Evolutionary conservation across 2,888 invertebrate genomes (phyloP).

Genomic region (Linnaemya tessellans): DNA sequence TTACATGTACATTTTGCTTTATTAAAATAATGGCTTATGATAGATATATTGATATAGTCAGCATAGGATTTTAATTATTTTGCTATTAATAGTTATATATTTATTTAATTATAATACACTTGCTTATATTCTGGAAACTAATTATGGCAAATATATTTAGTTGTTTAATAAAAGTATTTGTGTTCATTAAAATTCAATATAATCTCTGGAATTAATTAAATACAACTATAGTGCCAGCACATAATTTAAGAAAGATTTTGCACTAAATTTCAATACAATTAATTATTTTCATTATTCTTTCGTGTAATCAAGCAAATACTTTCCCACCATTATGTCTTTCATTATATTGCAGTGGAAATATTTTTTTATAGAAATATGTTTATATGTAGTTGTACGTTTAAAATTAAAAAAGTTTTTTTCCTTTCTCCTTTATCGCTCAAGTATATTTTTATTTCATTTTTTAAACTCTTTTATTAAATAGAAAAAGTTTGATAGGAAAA

Average conservation of each 20-base stretch:
- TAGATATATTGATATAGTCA: neutral
- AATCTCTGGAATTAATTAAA: too few species aligned
- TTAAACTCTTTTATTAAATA: slow-evolving; percentile 45
- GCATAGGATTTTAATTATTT: neutral
- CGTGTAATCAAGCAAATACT: neutral
- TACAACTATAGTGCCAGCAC: neutral
- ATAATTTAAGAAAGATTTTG: neutral
- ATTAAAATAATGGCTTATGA: neutral
- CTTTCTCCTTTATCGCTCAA: slow-evolving; percentile 11
- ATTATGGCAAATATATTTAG: neutral
- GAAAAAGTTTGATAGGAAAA: slow-evolving; percentile 44
- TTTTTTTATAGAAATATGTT: neutral
- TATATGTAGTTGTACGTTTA: neutral
- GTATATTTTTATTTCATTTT: slow-evolving; percentile 27
- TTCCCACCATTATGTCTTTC: slow-evolving; percentile 36
- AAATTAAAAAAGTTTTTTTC: slow-evolving; percentile 38
- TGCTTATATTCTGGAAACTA: neutral
- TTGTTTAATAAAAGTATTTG: neutral
- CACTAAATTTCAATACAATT: slow-evolving; percentile 21
- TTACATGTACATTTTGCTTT: neutral
- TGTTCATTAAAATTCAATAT: too few species aligned
- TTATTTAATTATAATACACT: neutral
- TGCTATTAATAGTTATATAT: neutral
- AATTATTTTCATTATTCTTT: slow-evolving; percentile 27
- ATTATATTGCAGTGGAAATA: slow-evolving; percentile 17